A percentile compares a stretch with the other conserved stretches of the same genome.
These are phyloP conservation scores for Apostichopus californicus DNA, from an alignment of 35 echinoderm and acorn worm genomes.

Conservation along the genomic window DNA sequence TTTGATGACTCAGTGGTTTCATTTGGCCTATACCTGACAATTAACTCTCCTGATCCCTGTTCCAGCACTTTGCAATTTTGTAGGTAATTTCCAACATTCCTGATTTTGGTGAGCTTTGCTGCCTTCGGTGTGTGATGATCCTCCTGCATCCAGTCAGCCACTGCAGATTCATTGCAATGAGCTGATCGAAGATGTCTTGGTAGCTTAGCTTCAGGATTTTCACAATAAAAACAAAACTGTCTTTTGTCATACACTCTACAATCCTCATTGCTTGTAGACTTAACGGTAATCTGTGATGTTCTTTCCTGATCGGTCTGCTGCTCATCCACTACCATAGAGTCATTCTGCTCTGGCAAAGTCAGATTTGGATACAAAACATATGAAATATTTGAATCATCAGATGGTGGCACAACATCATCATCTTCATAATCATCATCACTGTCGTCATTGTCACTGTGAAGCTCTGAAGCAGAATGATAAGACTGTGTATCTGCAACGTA, in stretches of 20 bases:
- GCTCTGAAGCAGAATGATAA: too few species aligned
- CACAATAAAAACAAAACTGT: slow-evolving; percentile 35
- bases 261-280: slow-evolving; percentile 46
- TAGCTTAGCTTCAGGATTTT: slow-evolving; percentile 15
- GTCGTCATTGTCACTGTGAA: too few species aligned
- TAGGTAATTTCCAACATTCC: slow-evolving; percentile 47
- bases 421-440: neutral
- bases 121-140: neutral
- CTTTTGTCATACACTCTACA: slow-evolving; percentile 38
- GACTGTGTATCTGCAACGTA: too few species aligned
- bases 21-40: slow-evolving; percentile 66
- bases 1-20: slow-evolving; percentile 26
- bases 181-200: neutral
- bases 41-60: slow-evolving; percentile 8
- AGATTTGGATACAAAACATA: neutral
- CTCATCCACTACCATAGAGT: too few species aligned
- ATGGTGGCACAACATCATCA: slow-evolving; percentile 32
- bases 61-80: slow-evolving; percentile 51
- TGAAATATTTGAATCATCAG: slow-evolving; percentile 24
- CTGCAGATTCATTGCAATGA: neutral
- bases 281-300: slow-evolving; percentile 10
- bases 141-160: slow-evolving; percentile 22
- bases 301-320: neutral
- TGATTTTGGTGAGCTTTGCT: slow-evolving; percentile 35
- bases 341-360: neutral